Evolutionary conservation across 92 coral and sea anemone species (phyloP).

Genomic region (Phymanthus crucifer): DNA sequence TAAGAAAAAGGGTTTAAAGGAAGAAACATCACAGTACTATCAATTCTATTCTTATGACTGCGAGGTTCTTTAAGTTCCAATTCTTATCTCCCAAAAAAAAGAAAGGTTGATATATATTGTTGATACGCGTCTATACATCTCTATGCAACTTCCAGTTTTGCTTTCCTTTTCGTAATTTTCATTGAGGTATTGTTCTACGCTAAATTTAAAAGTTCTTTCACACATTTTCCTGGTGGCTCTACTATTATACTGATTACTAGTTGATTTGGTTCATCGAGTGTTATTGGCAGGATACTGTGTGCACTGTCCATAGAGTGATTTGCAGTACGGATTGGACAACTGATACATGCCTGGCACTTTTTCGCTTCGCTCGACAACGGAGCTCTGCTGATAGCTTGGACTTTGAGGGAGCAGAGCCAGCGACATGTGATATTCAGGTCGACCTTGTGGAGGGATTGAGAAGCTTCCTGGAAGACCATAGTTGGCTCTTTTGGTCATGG

Average conservation of each 20-base stretch:
- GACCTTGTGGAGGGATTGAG: slow-evolving; percentile 43
- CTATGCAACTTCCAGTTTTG: neutral
- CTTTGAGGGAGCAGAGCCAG: slow-evolving; percentile 67
- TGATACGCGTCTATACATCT: neutral
- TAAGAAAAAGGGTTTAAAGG: neutral
- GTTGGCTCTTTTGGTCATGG: slow-evolving; percentile 45
- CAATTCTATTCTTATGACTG: neutral
- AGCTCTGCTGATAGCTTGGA: slow-evolving; percentile 60
- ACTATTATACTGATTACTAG: too few relatives aligned
- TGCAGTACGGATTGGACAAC: slow-evolving; percentile 70
- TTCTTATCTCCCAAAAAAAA: neutral
- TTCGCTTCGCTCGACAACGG: slow-evolving; percentile 60
- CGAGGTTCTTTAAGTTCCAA: neutral
- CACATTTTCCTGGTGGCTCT: slow-evolving; percentile 19
- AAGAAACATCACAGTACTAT: neutral
- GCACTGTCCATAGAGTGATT: slow-evolving; percentile 52
- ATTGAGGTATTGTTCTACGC: neutral
- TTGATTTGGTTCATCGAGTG: slow-evolving; percentile 37
- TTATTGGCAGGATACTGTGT: slow-evolving; percentile 29
- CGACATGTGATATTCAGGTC: slow-evolving; percentile 70
- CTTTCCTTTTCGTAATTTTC: neutral
- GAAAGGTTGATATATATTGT: neutral
- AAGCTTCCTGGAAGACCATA: slow-evolving; percentile 33
- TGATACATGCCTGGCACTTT: slow-evolving; percentile 53
- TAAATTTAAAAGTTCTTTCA: slow-evolving; percentile 9